phyloP scores from a whole-genome alignment of 2,113 vertebrate genomes.

The Tachycineta bicolor region DNA sequence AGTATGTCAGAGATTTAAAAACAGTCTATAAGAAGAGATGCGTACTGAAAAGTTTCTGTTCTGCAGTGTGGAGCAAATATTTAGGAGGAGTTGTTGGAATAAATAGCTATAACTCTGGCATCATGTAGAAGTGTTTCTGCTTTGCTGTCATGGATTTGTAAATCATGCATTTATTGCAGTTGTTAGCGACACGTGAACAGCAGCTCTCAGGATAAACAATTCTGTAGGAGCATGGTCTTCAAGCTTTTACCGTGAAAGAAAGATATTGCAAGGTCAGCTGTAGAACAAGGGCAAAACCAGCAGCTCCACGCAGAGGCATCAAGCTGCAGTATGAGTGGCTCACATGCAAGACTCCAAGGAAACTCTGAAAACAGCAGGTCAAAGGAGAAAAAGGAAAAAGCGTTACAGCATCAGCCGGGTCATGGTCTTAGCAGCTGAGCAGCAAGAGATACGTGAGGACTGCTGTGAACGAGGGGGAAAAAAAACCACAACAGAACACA shows the following conservation, averaged over 20 bases:
- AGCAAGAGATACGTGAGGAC: background rate
- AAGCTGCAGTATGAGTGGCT: background rate
- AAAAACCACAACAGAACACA: background rate
- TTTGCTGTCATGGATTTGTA: background rate
- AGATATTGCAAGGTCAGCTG: conserved; percentile 46
- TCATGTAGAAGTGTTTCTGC: background rate
- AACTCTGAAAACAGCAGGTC: conserved; percentile 24
- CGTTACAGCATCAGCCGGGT: conserved; percentile 22
- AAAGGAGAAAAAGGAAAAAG: conserved; percentile 42
- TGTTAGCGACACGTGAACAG: background rate
- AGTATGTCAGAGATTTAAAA: background rate
- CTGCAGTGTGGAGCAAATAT: background rate
- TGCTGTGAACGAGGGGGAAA: fast-evolving
- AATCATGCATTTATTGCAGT: background rate
- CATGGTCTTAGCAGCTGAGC: conserved; percentile 23
- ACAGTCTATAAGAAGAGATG: background rate
- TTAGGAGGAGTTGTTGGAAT: background rate
- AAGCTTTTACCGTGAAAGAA: background rate
- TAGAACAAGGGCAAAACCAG: conserved; percentile 22
- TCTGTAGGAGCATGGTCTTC: background rate
- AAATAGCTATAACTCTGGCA: background rate
- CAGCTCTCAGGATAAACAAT: background rate
- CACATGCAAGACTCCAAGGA: conserved; percentile 5
- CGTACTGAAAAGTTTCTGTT: background rate
- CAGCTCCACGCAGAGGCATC: background rate